Evolutionary conservation across 2,888 invertebrate species (phyloP), one percentile per base, ranked within the genome.

Genomic region (Drosophila setosimentum): DNA sequence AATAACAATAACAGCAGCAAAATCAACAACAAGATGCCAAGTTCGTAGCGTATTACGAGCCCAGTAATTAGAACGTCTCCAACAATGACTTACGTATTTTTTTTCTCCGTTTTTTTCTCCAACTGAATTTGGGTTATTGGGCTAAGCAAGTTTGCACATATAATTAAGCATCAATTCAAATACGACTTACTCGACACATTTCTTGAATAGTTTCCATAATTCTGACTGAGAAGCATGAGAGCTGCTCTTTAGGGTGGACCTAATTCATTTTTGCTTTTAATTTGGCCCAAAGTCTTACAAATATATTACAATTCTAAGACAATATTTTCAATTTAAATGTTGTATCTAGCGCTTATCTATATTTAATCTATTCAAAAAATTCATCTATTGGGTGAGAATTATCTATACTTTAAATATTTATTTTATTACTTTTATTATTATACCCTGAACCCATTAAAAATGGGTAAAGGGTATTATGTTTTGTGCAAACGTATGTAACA

Each of bases 51-150:
- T 54, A 66, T 65, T 69, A 78, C 69, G 64, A 58, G 55, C 49
- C 45, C 53, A 50, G 57, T 67, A 79, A 83, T 86, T 88, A 85
- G 86, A 76, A 81, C 69, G 57, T 69, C 62, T 68, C 62, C 66
- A 58, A 63, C 73, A 74, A 78, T 83, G 79, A 83, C 73, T 84
- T 73, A 74, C 68, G 30, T 55, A 65, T 71, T 54, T 37, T 54
- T 37, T 8, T 40, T 16, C 16, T 24, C 24, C 1, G 24, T 24
- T 55, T 40, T 37, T 32, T 68, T 64, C 58, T 48, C 21, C 30
- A 42, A 33, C 55, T 21, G 13, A 66, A 82, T 79, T 59, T 76
- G 55, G 87, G 87, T 83, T 79, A 83, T 68, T 76, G 57, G 87
- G 87, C 76, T 75, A 65, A 54, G 30, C 80, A 69, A 68, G 65